Base-by-base conservation (phyloP, 2,797 vertebrate genomes). In the Anguilla obscura region DNA sequence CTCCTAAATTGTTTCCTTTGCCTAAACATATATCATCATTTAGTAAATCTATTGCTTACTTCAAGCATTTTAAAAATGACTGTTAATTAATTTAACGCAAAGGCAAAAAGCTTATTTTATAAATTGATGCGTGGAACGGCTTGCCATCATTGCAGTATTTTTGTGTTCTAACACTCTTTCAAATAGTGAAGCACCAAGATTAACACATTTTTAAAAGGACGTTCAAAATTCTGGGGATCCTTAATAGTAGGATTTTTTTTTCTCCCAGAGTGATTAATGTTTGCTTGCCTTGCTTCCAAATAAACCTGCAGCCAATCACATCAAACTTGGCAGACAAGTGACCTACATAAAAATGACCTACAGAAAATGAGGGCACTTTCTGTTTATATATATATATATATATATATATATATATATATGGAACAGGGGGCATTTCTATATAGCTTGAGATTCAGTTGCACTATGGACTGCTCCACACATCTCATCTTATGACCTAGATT, bases 321-420 rank as follows among this genome's bases (percentile, higher is more conserved):
- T 69, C 33, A 63, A 87, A 66, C 87, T 50, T 36, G 33, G 36
- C 76, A 10, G 52, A 60, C 52, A 40, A 54, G 8, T 69, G 80
- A 69, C 80, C 79, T 84, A 69, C 87, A 87, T 63, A 45, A 45
- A 45, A 45, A 45, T 45, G 40, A 45, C 40, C 40, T 45, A 45
- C 40, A 45, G 40, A 45, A 45, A 45, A 45, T 45, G 40, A 45
- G 40, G 40, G 12, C 56, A 58, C 1, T 58, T n/a, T 18, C 16
- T 63, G 5, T 63, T 63, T 36, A 36, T 36, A 36, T 36, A 36
- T 33, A 33, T 33, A 33, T 54, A 18, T 79, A 21, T 52, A 45
- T 40, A 58, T 45, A 45, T 45, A 45, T 45, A 45, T 45, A 45
- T 40, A 40, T 40, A 40, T 45, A 45, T 45, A 45, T 0, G 40